phyloP scores from a whole-genome alignment of 2,113 vertebrate genomes.

The Epinephelus fuscoguttatus region DNA sequence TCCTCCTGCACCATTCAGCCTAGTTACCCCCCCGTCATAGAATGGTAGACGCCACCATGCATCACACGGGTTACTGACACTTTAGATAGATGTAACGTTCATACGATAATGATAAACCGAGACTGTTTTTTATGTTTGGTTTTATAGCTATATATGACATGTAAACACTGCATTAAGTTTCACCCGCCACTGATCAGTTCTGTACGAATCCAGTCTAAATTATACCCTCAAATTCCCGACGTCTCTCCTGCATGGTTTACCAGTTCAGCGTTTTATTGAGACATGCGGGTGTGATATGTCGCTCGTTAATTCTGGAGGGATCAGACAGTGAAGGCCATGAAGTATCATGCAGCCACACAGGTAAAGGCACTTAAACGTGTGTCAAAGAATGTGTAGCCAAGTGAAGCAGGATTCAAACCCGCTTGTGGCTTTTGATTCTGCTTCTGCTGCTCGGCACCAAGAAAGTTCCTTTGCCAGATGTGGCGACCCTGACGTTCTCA shows the following conservation, averaged over 20 bases:
- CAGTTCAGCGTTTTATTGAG: conserved; percentile 45
- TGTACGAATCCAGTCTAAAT: conserved; percentile 34
- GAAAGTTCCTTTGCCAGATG: conserved; percentile 22
- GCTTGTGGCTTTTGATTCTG: conserved; percentile 44
- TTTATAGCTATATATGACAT: conserved; percentile 72
- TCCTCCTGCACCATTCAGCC: conserved; percentile 43
- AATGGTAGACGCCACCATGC: conserved; percentile 50
- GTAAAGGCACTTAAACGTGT: not conserved
- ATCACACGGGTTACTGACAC: conserved; percentile 73
- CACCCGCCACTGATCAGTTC: conserved; percentile 43
- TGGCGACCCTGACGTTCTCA: conserved; percentile 25
- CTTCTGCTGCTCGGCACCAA: conserved; percentile 40
- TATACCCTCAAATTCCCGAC: conserved; percentile 13
- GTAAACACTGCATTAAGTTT: conserved; percentile 62
- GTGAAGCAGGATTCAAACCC: conserved; percentile 25
- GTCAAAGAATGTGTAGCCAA: conserved; percentile 38
- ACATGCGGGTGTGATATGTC: conserved; percentile 9
- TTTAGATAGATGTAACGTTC: conserved; percentile 79
- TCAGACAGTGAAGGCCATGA: conserved; percentile 23
- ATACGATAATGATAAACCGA: conserved; percentile 58
- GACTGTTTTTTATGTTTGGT: conserved; percentile 73
- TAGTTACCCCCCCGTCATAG: conserved; percentile 46
- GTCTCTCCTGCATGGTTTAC: conserved; percentile 57
- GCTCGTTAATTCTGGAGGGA: not conserved
- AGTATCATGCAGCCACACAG: conserved; percentile 33